Evolutionary conservation across 2,113 vertebrate genomes (phyloP).

Genomic region (Forbesichthys papilliferus): DNA sequence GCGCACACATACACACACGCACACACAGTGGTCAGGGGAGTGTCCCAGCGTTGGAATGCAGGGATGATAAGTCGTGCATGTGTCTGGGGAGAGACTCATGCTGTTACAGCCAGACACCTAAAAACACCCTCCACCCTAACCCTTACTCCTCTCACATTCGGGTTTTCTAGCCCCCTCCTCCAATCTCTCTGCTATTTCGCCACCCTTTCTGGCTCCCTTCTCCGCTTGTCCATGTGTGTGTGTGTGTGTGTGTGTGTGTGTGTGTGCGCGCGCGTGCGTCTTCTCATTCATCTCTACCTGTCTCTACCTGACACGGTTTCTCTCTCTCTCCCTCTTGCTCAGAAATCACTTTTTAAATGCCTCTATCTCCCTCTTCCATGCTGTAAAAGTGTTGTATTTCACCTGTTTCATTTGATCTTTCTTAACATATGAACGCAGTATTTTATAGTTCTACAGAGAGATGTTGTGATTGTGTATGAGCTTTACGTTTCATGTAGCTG

Average conservation of each 20-base stretch:
- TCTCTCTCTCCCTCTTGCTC: background rate
- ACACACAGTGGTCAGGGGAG: slow-evolving; percentile 64
- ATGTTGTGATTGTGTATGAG: background rate
- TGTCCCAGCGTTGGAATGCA: slow-evolving; percentile 73
- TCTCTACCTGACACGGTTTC: slow-evolving; percentile 1
- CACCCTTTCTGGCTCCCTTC: background rate
- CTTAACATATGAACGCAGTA: too few relatives aligned
- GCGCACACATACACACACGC: slow-evolving; percentile 49
- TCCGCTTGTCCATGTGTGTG: slow-evolving; percentile 6
- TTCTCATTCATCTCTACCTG: slow-evolving; percentile 9
- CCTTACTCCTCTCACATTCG: slow-evolving; percentile 22
- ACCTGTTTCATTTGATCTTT: too few relatives aligned
- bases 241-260: slow-evolving; percentile 9
- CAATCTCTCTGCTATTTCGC: background rate
- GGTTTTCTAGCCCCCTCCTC: background rate
- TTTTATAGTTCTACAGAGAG: background rate
- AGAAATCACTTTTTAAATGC: slow-evolving; percentile 2
- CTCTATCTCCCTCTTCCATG: slow-evolving; percentile 30
- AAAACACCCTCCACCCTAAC: slow-evolving; percentile 61
- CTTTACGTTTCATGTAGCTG: background rate
- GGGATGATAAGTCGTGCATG: slow-evolving; percentile 72
- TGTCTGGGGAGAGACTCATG: slow-evolving; percentile 69
- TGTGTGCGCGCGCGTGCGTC: background rate
- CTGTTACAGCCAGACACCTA: slow-evolving; percentile 73
- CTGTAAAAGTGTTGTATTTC: slow-evolving; percentile 4